These are phyloP conservation scores for Paradoxurus hermaphroditus DNA, from an alignment of 2,113 vertebrate species.

Conservation along the genomic window DNA sequence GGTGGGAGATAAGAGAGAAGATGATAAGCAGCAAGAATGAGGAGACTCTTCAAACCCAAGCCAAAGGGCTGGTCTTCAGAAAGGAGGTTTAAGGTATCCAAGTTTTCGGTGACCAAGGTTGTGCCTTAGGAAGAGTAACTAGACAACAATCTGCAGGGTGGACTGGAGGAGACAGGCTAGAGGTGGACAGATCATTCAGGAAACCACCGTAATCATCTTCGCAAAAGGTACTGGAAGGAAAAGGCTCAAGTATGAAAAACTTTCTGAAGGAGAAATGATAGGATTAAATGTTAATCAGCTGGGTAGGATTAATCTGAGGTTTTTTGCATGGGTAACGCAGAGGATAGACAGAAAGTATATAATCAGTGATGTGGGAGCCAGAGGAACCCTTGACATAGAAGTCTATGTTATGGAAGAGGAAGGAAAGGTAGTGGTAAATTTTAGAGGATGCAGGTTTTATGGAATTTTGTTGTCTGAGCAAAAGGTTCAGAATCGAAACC, in stretches of 20 bases:
- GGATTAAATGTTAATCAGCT: background rate
- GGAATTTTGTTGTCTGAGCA: background rate
- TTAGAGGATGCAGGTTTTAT: background rate
- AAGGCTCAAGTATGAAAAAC: background rate
- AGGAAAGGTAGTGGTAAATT: background rate
- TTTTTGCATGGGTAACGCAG: background rate
- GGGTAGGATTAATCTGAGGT: background rate
- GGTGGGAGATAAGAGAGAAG: background rate
- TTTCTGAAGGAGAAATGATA: constrained; percentile 1
- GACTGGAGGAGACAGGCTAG: background rate
- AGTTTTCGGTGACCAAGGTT: background rate
- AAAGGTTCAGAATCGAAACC: background rate
- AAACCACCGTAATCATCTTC: background rate
- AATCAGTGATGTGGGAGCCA: background rate
- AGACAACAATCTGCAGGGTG: background rate
- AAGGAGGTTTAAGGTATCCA: background rate
- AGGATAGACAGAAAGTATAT: background rate
- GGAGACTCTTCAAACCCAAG: background rate
- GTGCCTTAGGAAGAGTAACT: background rate
- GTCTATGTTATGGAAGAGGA: background rate
- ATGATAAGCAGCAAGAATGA: background rate
- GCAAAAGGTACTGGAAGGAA: background rate
- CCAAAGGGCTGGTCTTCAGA: background rate
- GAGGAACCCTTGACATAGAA: background rate
- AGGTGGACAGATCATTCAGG: background rate